Conservation (phyloP, 2,888 invertebrate species). For the Calliopum simillimum region DNA sequence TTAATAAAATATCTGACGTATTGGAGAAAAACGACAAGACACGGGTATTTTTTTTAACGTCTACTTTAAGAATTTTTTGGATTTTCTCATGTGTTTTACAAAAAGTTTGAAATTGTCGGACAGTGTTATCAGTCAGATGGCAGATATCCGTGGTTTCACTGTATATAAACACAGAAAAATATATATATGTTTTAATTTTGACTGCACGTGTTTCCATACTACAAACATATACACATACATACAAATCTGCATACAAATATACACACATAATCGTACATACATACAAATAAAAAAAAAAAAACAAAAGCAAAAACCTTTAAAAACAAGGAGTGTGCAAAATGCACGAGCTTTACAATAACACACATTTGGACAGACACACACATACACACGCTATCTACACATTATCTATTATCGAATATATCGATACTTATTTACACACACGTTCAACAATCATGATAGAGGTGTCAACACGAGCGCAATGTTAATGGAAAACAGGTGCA, state of each 20-base stretch:
- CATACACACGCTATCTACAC: neutral
- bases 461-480: conserved; percentile 32
- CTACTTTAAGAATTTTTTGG: no score
- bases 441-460: conserved; percentile 11
- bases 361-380: no score
- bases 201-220: conserved; percentile 7
- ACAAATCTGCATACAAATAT: neutral
- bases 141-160: no score
- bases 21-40: no score
- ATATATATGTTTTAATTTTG: neutral
- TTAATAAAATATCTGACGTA: no score
- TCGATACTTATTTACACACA: no score
- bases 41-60: no score
- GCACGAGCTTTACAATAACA: neutral
- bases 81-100: no score
- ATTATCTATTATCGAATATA: no score
- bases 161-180: no score
- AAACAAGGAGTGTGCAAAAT: neutral
- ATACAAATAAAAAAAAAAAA: neutral
- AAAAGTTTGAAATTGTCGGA: no score
- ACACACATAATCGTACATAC: neutral
- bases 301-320: neutral
- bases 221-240: neutral
- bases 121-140: no score
- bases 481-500: conserved; percentile 33